Conservation (phyloP, 2,888 invertebrate species). For the Hydraecia micacea region DNA sequence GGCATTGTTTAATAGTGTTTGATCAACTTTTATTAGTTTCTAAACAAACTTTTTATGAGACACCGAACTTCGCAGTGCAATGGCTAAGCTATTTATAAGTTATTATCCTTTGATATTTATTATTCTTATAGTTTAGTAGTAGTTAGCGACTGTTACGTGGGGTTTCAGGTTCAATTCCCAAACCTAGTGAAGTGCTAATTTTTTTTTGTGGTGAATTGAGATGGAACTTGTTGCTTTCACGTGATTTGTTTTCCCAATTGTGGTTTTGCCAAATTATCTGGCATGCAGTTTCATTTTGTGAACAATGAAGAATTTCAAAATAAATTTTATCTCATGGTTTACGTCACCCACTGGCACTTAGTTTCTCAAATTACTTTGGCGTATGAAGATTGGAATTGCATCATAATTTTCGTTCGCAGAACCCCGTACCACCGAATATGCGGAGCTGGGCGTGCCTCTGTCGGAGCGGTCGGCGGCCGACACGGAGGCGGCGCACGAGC, state of each 20-base stretch:
- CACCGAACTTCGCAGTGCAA: not conserved
- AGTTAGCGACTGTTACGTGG: not conserved
- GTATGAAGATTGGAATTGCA: conserved; percentile 41
- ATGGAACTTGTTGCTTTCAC: not conserved
- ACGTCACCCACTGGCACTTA: not conserved
- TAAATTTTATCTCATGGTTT: not conserved
- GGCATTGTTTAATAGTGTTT: conserved; percentile 26
- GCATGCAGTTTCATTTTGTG: not conserved
- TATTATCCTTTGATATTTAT: conserved; percentile 26
- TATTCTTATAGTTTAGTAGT: not conserved
- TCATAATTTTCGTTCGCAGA: conserved; percentile 58
- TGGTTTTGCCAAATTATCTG: not conserved
- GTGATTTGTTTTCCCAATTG: not conserved
- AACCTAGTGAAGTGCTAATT: not conserved
- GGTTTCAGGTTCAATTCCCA: conserved; percentile 16
- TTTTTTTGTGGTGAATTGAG: not conserved
- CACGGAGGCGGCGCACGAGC: conserved; percentile 96
- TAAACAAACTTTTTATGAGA: conserved; percentile 9
- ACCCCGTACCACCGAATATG: conserved; percentile 68
- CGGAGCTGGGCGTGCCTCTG: conserved; percentile 85
- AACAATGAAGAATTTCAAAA: not conserved
- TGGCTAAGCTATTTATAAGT: conserved; percentile 20
- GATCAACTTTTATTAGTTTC: conserved; percentile 3
- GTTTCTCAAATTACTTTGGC: conserved; percentile 17
- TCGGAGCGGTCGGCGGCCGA: conserved; percentile 94